phyloP scores from a whole-genome alignment of 2,888 invertebrate genomes.

The Sicus ferrugineus region DNA sequence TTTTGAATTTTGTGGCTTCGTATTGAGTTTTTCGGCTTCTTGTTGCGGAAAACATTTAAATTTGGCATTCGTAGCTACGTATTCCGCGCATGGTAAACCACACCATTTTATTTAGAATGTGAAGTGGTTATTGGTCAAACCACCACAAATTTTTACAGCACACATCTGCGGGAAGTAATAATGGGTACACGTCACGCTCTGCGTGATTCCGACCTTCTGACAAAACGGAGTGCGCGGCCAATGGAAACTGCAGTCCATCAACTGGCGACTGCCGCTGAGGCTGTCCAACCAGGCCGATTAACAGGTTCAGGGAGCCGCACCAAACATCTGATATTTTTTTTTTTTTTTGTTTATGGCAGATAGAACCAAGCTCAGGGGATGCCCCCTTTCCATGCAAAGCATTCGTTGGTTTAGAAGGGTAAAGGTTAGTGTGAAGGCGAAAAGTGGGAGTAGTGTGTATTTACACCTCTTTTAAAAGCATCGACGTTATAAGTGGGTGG shows the following conservation, averaged over 20 bases:
- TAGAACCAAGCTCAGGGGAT: no score
- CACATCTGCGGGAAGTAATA: background rate
- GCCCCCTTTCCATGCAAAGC: no score
- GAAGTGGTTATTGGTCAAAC: background rate
- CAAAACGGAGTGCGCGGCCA: background rate
- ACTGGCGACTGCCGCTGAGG: background rate
- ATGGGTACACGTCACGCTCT: background rate
- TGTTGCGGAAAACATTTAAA: conserved; percentile 1
- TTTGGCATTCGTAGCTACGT: background rate
- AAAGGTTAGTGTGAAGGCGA: no score
- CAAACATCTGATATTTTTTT: background rate
- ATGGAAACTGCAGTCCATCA: background rate
- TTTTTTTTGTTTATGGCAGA: no score
- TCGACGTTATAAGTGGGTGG: no score
- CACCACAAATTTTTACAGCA: background rate
- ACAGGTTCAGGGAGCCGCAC: background rate
- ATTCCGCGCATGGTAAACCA: no score
- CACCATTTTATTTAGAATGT: no score
- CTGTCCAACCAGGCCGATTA: no score
- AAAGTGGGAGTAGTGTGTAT: background rate
- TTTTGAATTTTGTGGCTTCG: conserved; percentile 15
- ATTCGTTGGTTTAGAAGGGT: no score
- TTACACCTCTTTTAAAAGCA: no score
- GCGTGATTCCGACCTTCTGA: background rate
- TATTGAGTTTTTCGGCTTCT: conserved; percentile 9